Conservation (phyloP, 2,113 vertebrate genomes). For the Eurystomus gularis region DNA sequence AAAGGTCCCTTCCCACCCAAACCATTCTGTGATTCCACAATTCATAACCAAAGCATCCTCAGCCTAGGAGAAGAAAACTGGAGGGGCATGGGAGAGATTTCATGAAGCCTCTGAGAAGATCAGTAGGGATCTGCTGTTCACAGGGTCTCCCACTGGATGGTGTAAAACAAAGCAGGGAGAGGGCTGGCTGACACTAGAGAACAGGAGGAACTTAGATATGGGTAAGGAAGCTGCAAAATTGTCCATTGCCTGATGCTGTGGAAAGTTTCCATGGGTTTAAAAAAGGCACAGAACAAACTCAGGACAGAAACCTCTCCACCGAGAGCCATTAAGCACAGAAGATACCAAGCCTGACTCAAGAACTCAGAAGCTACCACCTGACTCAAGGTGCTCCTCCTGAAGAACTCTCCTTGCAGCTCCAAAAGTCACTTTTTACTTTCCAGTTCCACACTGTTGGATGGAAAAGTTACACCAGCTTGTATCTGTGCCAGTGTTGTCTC, state of each 20-base stretch:
- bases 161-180: not conserved
- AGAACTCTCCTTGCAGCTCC: not conserved
- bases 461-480: not conserved
- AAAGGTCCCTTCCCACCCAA: not conserved
- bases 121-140: not conserved
- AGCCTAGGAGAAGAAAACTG: not conserved
- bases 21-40: not conserved
- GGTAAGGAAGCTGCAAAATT: not conserved
- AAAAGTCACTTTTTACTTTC: not conserved
- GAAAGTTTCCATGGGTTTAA: not conserved
- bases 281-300: not conserved
- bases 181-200: accelerated
- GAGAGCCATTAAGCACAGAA: not conserved
- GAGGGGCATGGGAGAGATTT: not conserved
- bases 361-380: not conserved
- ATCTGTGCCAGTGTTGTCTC: not conserved
- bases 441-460: not conserved
- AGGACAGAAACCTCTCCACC: not conserved
- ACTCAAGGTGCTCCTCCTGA: not conserved
- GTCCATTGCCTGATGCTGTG: not conserved
- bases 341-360: not conserved
- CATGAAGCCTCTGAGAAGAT: not conserved
- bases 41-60: not conserved
- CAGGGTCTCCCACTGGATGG: not conserved
- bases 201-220: not conserved